phyloP scores from a whole-genome alignment of 2,113 vertebrate species.

The Spea multiplicata region DNA sequence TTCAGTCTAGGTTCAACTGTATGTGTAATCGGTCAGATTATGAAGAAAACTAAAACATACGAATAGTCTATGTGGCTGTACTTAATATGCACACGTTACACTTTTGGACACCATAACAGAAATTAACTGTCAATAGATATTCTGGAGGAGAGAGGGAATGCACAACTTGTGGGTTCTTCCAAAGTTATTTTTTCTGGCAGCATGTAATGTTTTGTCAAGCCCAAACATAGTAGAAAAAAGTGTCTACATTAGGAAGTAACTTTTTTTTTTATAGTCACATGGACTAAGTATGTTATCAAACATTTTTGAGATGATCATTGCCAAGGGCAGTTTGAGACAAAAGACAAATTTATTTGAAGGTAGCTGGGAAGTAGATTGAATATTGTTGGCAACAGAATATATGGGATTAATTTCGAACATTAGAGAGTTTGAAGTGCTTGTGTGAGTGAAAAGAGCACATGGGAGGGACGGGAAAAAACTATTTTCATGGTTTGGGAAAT shows the following conservation, averaged over 20 bases:
- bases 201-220: slow-evolving; percentile 22
- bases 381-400: not conserved
- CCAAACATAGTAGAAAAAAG: slow-evolving; percentile 9
- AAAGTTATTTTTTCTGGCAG: slow-evolving; percentile 20
- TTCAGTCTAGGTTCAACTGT: not conserved
- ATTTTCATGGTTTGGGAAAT: slow-evolving; percentile 23
- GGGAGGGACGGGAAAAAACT: slow-evolving; percentile 8
- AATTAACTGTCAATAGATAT: not conserved
- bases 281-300: slow-evolving; percentile 41
- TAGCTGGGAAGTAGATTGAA: not conserved
- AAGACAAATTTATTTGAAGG: slow-evolving; percentile 16
- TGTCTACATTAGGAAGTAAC: slow-evolving; percentile 1
- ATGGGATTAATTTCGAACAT: slow-evolving; percentile 2
- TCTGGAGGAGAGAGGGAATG: slow-evolving; percentile 14
- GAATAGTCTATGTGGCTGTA: not conserved
- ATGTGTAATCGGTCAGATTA: not conserved
- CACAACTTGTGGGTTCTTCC: slow-evolving; percentile 24
- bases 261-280: slow-evolving; percentile 21
- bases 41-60: not conserved
- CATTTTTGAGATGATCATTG: slow-evolving; percentile 25
- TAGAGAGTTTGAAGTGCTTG: slow-evolving; percentile 33
- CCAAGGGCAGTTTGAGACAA: slow-evolving; percentile 9
- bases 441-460: slow-evolving; percentile 38
- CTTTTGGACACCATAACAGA: slow-evolving; percentile 34
- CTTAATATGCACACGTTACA: not conserved